Base-by-base conservation (phyloP, 2,888 invertebrate species). In the Kryphioiulus occultus region DNA sequence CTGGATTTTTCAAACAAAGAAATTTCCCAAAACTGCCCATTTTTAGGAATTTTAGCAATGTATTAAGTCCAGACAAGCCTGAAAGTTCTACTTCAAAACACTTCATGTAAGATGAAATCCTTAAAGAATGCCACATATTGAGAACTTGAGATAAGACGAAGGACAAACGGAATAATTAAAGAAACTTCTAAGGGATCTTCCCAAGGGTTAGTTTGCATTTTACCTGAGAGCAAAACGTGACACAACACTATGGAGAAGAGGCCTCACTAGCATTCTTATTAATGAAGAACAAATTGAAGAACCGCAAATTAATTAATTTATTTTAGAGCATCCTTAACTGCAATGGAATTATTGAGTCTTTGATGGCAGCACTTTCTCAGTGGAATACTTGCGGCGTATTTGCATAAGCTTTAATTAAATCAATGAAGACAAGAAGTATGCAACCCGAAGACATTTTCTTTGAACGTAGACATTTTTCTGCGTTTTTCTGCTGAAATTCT, bases 391-490 rank as follows among this genome's bases (percentile, higher is more conserved):
- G 22, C 59, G 22, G 59, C 22, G 59, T 59, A 59, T 59, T 59
- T 59, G 59, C 59, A 22, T 59, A 59, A 59, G 59, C 7, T 59
- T 59, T 59, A 59, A 59, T 59, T 59, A 59, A 59, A 59, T 59
- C n/a, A 59, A 59, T n/a, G 59, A 22, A 59, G n/a, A 22, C 19
- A 22, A 22, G 59, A 59, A 7, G 22, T 59, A 59, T 22, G 59
- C n/a, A 22, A 22, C 9, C 59, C 22, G 5, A 59, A 22, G 22
- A 59, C 22, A 59, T 59, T 59, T 59, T 59, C 59, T 22, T 22
- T 22, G 9, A 59, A 59, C 5, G 59, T 59, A 59, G 19, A n/a
- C 7, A 22, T 59, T 22, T 59, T 59, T 47, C 10, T 7, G 19
- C 1, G 2, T 53, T 53, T 53, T 53, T 53, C 53, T n/a, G 17